Conservation (phyloP, 2,888 invertebrate genomes). For the Helicoverpa assulta region DNA sequence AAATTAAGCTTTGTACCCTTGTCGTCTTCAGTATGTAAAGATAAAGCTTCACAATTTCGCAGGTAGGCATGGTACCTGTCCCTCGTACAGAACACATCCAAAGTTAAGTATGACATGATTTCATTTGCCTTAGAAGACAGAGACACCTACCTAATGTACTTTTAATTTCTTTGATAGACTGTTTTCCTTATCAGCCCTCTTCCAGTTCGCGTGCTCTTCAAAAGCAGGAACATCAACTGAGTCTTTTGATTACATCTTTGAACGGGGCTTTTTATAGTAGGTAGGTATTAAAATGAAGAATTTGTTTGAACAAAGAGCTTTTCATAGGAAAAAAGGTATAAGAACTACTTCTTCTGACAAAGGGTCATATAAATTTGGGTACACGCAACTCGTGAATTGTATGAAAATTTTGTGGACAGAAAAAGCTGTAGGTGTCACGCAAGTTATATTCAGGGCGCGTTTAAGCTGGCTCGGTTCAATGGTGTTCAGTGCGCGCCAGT, state of each 20-base stretch:
- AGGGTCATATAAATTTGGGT: constrained; percentile 24
- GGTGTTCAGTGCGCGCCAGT: constrained; percentile 37
- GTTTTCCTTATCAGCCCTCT: constrained; percentile 58
- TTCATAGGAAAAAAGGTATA: constrained; percentile 18
- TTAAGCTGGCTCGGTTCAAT: constrained; percentile 32
- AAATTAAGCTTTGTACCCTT: neutral
- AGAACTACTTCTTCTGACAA: constrained; percentile 34
- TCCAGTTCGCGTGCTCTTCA: constrained; percentile 63
- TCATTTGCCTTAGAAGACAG: constrained; percentile 28
- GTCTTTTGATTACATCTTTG: constrained; percentile 59
- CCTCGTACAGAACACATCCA: neutral
- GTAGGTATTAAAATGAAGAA: constrained; percentile 44
- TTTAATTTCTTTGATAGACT: constrained; percentile 64
- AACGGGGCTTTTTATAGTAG: constrained; percentile 48
- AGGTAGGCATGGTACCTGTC: neutral
- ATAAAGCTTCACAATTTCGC: neutral
- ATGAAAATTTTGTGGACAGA: constrained; percentile 22
- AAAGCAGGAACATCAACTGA: constrained; percentile 55
- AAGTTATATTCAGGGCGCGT: constrained; percentile 48
- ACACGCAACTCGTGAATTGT: constrained; percentile 28
- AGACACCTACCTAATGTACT: constrained; percentile 49
- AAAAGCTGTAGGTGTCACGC: constrained; percentile 43
- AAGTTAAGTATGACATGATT: constrained; percentile 25
- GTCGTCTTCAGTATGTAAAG: neutral
- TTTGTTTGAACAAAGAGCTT: constrained; percentile 37